Conservation (phyloP, 2,888 invertebrate species). For the Pseudoips prasinana region DNA sequence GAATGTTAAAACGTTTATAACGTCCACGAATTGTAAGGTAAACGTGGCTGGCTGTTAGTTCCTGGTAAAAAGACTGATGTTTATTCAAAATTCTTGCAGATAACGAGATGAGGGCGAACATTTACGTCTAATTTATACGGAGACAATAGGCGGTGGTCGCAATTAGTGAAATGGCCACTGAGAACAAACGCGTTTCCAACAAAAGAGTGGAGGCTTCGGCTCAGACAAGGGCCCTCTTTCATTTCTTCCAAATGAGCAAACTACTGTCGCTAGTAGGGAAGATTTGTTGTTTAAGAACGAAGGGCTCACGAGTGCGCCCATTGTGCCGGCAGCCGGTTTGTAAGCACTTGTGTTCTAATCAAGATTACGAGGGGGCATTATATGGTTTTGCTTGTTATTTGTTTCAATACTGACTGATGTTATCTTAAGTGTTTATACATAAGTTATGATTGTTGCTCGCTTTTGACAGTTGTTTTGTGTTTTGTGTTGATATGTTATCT, state of each 20-base stretch:
- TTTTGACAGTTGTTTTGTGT: conserved; percentile 9
- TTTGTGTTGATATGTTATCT: no score
- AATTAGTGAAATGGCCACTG: conserved; percentile 79
- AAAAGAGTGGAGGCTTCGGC: conserved; percentile 65
- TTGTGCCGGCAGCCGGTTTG: conserved; percentile 70
- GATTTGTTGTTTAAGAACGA: conserved; percentile 72
- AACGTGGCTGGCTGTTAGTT: no score
- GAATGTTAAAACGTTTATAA: no score
- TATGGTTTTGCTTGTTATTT: conserved; percentile 40
- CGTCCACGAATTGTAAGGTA: no score
- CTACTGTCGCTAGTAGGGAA: conserved; percentile 69
- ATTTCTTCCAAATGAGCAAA: conserved; percentile 81
- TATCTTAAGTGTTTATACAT: conserved; percentile 12
- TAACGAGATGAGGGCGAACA: conserved; percentile 56
- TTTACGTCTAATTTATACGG: conserved; percentile 69
- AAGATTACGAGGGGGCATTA: conserved; percentile 55
- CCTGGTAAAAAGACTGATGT: conserved; percentile 34
- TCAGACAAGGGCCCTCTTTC: conserved; percentile 67
- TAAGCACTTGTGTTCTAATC: conserved; percentile 74
- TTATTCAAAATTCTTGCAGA: conserved; percentile 48
- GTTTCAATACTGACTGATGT: conserved; percentile 32
- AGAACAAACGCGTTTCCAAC: conserved; percentile 75
- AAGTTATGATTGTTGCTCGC: conserved; percentile 15
- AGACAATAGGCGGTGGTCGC: conserved; percentile 75
- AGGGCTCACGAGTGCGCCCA: conserved; percentile 65